Evolutionary conservation across 2,113 vertebrate species (phyloP).

Genomic region (Ginglymostoma cirratum): DNA sequence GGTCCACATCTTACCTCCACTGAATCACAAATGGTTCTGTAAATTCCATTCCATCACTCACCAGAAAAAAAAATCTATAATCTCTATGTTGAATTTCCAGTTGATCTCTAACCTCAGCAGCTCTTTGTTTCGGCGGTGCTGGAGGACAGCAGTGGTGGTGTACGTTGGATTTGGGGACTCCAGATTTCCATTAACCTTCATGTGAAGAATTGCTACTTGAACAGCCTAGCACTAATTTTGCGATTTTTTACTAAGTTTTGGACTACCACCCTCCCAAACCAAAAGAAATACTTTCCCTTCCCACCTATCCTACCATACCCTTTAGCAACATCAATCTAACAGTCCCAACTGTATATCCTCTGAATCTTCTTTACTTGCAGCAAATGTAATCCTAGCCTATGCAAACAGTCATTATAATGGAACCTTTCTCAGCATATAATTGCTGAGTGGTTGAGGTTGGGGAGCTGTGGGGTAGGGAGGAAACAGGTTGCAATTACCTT

Average conservation of each 20-base stretch:
- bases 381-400: background rate
- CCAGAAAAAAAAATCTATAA: background rate
- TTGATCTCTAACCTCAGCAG: background rate
- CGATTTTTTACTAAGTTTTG: background rate
- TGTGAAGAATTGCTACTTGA: background rate
- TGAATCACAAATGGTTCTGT: background rate
- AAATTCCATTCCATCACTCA: background rate
- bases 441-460: background rate
- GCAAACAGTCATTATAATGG: background rate
- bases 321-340: background rate
- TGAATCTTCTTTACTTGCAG: background rate
- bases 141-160: background rate
- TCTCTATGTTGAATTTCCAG: background rate
- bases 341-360: background rate
- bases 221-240: background rate
- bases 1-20: background rate
- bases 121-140: background rate
- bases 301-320: background rate
- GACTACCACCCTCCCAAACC: background rate
- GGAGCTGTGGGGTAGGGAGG: background rate
- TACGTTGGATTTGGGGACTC: background rate
- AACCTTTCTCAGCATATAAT: background rate
- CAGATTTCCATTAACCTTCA: background rate
- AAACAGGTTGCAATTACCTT: constrained; percentile 57
- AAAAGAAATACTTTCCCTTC: background rate